Evolutionary conservation across 2,888 invertebrate species (phyloP).

Genomic region (Trichopria drosophilae): DNA sequence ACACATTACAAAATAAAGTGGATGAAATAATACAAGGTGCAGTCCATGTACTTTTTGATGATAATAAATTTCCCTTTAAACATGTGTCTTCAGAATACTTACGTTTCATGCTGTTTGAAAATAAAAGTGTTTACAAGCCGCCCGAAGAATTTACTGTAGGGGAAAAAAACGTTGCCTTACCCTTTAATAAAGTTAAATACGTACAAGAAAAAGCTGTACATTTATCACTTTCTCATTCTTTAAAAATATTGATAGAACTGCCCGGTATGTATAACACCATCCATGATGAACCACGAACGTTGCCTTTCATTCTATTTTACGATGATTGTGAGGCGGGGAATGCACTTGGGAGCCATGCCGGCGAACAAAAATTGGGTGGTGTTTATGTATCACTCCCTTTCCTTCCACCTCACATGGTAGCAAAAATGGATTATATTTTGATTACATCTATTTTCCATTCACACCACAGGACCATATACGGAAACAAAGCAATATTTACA

Average conservation of each 20-base stretch:
- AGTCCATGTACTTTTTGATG: constrained; percentile 12
- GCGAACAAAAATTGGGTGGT: constrained; percentile 11
- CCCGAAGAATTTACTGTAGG: constrained; percentile 4
- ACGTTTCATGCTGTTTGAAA: constrained; percentile 13
- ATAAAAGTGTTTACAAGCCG: constrained; percentile 7
- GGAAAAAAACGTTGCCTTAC: too few species aligned
- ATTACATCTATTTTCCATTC: constrained; percentile 11
- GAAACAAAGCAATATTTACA: constrained; percentile 16
- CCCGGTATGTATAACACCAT: constrained; percentile 21
- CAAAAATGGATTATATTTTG: constrained; percentile 15
- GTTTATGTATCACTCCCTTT: constrained; percentile 9
- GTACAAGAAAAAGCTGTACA: constrained; percentile 3
- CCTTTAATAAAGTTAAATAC: background rate
- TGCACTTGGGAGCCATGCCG: constrained; percentile 15
- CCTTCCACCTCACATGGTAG: constrained; percentile 16
- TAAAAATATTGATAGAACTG: constrained; percentile 22
- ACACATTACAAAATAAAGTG: background rate
- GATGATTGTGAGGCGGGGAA: constrained; percentile 2
- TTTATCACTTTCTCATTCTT: constrained; percentile 7
- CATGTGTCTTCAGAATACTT: constrained; percentile 14
- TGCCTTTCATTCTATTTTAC: background rate
- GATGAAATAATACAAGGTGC: background rate
- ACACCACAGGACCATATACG: constrained; percentile 9
- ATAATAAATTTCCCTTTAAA: constrained; percentile 11
- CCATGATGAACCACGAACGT: background rate